Evolutionary conservation across 2,797 vertebrate species (phyloP).

Genomic region (Neosalanx taihuensis): DNA sequence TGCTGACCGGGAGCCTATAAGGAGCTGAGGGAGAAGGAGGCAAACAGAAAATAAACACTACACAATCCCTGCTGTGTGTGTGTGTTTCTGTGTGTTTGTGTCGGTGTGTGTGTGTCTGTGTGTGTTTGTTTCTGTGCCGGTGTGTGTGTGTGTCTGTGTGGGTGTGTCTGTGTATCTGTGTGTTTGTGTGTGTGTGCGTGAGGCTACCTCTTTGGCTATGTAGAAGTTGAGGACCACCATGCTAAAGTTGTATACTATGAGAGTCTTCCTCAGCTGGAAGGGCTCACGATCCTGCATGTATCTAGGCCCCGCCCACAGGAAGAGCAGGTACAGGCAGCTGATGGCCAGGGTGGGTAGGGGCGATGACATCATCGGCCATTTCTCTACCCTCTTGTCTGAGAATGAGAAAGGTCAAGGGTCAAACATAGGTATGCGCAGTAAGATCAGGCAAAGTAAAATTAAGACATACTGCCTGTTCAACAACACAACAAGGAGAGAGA

Average conservation of each 20-base stretch:
- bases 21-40: constrained; percentile 77
- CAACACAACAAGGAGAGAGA: too few relatives aligned
- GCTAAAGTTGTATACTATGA: constrained; percentile 97
- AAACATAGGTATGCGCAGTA: not conserved
- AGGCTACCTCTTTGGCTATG: constrained; percentile 94
- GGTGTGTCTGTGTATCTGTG: too few relatives aligned
- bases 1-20: constrained; percentile 87
- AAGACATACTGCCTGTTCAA: too few relatives aligned
- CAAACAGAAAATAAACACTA: not conserved
- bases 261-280: constrained; percentile 86
- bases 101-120: not conserved
- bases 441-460: too few relatives aligned
- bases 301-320: constrained; percentile 93
- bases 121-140: too few relatives aligned
- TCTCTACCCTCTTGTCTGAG: constrained; percentile 93
- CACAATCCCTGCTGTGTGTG: not conserved
- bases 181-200: not conserved
- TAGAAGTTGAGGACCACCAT: constrained; percentile 99
- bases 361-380: constrained; percentile 95
- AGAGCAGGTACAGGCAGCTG: constrained; percentile 92
- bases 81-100: not conserved
- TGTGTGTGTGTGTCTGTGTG: too few relatives aligned
- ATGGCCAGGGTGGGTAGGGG: constrained; percentile 89
- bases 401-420: constrained; percentile 5
- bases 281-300: constrained; percentile 95